A percentile compares a stretch with the other conserved stretches of the same genome.
These are phyloP conservation scores for Fissipunctia ypsillon DNA, from an alignment of 2,888 invertebrate species.

Conservation along the genomic window DNA sequence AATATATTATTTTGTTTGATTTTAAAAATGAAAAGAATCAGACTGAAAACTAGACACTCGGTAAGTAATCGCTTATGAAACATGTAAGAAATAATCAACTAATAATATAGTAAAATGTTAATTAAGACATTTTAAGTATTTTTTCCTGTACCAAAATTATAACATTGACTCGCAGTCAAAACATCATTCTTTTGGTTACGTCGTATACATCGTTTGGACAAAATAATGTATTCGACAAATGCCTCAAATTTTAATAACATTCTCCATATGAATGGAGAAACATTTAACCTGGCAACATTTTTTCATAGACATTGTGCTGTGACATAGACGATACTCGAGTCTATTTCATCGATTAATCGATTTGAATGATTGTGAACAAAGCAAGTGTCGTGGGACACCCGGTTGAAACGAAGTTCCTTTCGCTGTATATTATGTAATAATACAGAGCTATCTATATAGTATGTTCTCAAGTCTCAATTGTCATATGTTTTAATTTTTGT, in stretches of 20 bases:
- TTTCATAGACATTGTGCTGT: constrained; percentile 61
- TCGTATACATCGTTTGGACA: neutral
- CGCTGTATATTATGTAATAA: too few species aligned
- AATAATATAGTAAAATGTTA: neutral
- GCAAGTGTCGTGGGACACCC: too few species aligned
- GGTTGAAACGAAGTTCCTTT: too few species aligned
- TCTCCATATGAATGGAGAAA: neutral
- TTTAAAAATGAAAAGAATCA: neutral
- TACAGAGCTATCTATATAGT: too few species aligned
- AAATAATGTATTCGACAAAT: neutral
- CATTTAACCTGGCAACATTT: constrained; percentile 53
- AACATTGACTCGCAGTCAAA: too few species aligned
- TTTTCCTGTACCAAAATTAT: neutral
- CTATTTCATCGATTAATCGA: constrained; percentile 11
- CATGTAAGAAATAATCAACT: neutral
- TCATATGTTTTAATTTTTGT: too few species aligned
- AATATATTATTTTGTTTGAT: neutral
- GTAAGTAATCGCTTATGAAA: too few species aligned
- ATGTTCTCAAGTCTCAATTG: too few species aligned
- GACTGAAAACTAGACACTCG: too few species aligned
- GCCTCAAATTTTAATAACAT: neutral
- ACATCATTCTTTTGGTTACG: neutral
- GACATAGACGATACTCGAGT: constrained; percentile 45
- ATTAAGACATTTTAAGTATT: neutral
- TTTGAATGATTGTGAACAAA: neutral